Conservation (phyloP, 1,140 invertebrate species). For the Diachasma alloeum region DNA sequence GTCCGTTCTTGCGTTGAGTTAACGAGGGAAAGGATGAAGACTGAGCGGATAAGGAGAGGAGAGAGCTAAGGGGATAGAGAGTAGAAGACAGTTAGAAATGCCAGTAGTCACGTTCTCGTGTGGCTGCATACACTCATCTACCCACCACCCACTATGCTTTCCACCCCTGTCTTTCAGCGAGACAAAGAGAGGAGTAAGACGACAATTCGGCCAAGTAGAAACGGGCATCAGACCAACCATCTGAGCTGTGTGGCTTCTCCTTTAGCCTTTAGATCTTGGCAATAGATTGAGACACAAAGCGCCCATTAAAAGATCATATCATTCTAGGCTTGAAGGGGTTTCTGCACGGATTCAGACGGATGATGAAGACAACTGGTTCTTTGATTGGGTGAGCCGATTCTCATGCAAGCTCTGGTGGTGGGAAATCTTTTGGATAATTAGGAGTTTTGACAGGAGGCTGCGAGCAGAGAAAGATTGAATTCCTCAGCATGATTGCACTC, state of each 20-base stretch:
- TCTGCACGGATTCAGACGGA: conserved; percentile 44
- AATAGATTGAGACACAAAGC: conserved; percentile 65
- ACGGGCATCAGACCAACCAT: conserved; percentile 19
- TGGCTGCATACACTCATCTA: not conserved
- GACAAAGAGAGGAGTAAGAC: conserved; percentile 24
- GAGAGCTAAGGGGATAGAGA: conserved; percentile 37
- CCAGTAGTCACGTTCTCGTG: conserved; percentile 29
- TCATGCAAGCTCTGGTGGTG: not conserved
- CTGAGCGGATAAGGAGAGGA: conserved; percentile 30
- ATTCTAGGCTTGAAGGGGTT: conserved; percentile 42
- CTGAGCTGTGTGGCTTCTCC: conserved; percentile 35
- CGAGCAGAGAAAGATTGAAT: too few species aligned
- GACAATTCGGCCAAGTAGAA: conserved; percentile 5
- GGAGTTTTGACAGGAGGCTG: too few species aligned
- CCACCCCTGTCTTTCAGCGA: not conserved
- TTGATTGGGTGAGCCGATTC: not conserved
- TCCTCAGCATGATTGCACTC: too few species aligned
- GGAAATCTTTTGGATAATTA: too few species aligned
- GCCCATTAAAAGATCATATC: conserved; percentile 67
- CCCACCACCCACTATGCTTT: not conserved
- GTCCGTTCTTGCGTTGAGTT: conserved; percentile 54
- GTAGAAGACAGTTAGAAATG: conserved; percentile 32
- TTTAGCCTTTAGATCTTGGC: conserved; percentile 56
- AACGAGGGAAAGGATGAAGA: conserved; percentile 46
- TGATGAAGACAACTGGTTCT: conserved; percentile 19